Conservation (phyloP, 2,113 vertebrate genomes). For the Mobula birostris region DNA sequence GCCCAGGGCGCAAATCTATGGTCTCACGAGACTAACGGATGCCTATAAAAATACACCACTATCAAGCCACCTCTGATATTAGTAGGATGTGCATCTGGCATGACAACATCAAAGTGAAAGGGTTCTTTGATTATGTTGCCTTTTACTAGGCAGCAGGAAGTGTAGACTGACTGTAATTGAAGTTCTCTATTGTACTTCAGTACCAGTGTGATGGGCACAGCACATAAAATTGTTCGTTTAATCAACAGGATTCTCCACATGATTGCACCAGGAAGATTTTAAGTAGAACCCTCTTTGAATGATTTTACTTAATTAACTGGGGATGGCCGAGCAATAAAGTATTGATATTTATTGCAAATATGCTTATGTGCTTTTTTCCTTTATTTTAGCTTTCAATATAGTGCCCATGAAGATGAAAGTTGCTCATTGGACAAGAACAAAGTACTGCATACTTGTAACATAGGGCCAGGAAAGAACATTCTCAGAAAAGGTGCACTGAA, state of each 20-base stretch:
- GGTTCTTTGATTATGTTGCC: too few relatives aligned
- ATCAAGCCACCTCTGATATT: too few relatives aligned
- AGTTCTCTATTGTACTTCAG: neutral
- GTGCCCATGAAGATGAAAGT: neutral
- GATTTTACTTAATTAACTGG: neutral
- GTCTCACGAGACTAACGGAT: too few relatives aligned
- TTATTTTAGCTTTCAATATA: neutral
- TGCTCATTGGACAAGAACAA: neutral
- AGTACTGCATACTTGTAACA: neutral
- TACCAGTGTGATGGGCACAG: neutral
- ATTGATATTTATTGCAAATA: neutral
- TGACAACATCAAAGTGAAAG: too few relatives aligned
- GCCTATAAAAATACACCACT: too few relatives aligned
- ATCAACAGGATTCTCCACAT: neutral
- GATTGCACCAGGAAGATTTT: neutral
- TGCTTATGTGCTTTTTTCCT: neutral
- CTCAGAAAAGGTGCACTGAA: neutral
- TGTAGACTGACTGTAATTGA: neutral
- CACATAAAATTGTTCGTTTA: neutral
- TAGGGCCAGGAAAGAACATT: neutral
- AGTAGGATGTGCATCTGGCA: too few relatives aligned
- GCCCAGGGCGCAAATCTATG: too few relatives aligned
- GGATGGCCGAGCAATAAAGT: neutral
- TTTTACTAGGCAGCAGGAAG: too few relatives aligned
- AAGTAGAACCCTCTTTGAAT: neutral